Evolutionary conservation across 2,113 vertebrate genomes (phyloP).

Genomic region (Cyanocitta stelleri): DNA sequence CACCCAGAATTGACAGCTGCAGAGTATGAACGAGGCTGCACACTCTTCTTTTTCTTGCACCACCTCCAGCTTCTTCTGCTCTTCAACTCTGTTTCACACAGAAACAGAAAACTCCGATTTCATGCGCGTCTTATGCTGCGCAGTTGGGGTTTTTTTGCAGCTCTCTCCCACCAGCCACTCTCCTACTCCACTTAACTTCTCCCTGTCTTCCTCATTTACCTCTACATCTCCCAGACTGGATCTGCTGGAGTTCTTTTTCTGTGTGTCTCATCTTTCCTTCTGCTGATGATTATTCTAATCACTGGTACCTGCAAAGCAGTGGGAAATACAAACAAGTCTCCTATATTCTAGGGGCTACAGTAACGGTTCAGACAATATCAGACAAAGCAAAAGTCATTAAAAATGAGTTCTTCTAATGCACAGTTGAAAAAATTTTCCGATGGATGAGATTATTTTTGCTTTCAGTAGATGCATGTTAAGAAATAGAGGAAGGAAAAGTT

Average conservation of each 20-base stretch:
- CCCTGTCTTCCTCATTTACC: neutral
- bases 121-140: fast-evolving
- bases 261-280: neutral
- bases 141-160: neutral
- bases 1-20: neutral
- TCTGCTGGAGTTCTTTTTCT: neutral
- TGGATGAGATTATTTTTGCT: neutral
- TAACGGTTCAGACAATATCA: neutral
- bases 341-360: neutral
- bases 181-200: neutral
- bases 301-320: neutral
- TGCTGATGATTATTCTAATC: neutral
- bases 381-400: neutral
- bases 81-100: neutral
- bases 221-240: neutral
- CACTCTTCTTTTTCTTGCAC: no score
- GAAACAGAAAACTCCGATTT: neutral
- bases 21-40: neutral
- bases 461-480: neutral
- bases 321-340: neutral
- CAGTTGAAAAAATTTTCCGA: neutral
- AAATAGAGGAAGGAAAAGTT: neutral
- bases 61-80: neutral
- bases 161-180: neutral
- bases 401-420: neutral